Evolutionary conservation across 64 coral and sea anemone genomes (phyloP), one percentile per base, ranked within the genome.

Genomic region (Anthopleura sola): DNA sequence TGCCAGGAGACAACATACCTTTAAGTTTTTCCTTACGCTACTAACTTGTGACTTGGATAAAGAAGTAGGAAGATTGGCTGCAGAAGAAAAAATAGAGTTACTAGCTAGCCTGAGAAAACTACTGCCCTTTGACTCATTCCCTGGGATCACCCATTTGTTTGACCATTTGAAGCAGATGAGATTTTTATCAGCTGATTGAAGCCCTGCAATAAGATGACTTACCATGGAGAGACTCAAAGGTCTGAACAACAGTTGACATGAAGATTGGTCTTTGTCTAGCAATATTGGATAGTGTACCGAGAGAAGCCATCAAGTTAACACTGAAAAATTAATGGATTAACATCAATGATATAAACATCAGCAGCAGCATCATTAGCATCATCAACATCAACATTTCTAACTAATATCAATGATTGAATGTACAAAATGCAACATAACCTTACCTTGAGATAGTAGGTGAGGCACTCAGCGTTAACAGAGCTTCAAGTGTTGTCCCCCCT

Each of bases 1-100:
- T n/a, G n/a, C n/a, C n/a, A n/a, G 4, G 5, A 0, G 0, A 4
- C 19, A 38, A 23, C 76, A 15, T 87, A 99, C 97, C 97, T 99
- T 99, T 0, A 99, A 80, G 40, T 99, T 99, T 75, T 99, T 99
- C 84, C 97, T 92, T 23, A 99, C 97, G 83, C 97, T 99, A 68
- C 97, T 99, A 37, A 99, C 97, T 99, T 99, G 97, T 26, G 97
- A 99, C 77, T 99, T 99, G 37, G 93, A 92, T 58, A 99, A 75
- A 21, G 97, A 91, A 9, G 97, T 92, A 9, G 97, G 97, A 81
- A 99, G 60, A 69, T 99, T 99, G 55, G 97, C 97, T 99, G 85
- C 17, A 86, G 80, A 18, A 74, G 3, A 89, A 19, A 64, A 46
- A 81, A 44, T 21, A 4, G 37, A n/a, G n/a, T n/a, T n/a, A 24